Evolutionary conservation across 2,797 vertebrate species (phyloP), one percentile per base, ranked within the genome.

Genomic region (Chelon auratus): DNA sequence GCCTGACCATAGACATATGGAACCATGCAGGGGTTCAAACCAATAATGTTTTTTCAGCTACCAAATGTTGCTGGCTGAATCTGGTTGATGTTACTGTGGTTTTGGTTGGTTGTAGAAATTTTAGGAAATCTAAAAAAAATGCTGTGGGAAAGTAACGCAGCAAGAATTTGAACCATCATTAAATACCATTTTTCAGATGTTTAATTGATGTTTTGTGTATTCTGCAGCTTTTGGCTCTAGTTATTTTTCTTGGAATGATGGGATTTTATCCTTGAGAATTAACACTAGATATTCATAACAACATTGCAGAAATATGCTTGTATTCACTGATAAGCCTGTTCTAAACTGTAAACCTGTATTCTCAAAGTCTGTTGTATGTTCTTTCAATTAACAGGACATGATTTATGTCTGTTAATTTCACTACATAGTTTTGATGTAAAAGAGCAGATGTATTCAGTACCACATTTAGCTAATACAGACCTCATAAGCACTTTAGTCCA

Each of bases 31-130:
- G 80, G 78, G 63, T 81, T 81, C 50, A 82, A 75, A 85, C 85
- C 84, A 80, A 68, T 80, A 68, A 77, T 80, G 70, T 80, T 78
- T 89, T 88, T 89, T 48, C 56, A 83, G 43, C 50, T 47, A 51
- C 48, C 42, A 81, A 47, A 42, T 78, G 50, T 79, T 62, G 8
- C 73, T 65, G 76, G 64, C 77, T 62, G 43, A 83, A 78, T 84
- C 83, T 89, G 85, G 86, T 90, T 77, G 75, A 89, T 91, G 76
- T 89, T 71, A 50, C 55, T 82, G 88, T 86, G 92, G 90, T 82
- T 78, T 85, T 30, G 62, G 81, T 85, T 72, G 63, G 68, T 85
- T 83, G 79, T 56, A 22, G 76, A 87, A 75, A 70, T 75, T 75
- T 84, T 58, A 52, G 81, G 69, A 86, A 83, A 84, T 82, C 72